Conservation (phyloP, 2,888 invertebrate genomes). For the Microctonus aethiopoides region DNA sequence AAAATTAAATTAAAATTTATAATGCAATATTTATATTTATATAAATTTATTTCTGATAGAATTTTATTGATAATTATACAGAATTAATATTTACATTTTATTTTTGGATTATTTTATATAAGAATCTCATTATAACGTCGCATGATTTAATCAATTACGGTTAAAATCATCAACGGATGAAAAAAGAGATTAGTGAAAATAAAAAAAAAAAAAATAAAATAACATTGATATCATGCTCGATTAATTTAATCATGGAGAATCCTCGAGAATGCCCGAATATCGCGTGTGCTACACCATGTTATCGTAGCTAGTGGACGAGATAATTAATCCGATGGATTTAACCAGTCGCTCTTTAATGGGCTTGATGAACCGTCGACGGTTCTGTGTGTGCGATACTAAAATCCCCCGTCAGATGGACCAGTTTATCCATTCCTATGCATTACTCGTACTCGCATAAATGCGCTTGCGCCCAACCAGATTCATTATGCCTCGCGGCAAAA, state of each 20-base stretch:
- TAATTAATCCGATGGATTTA: conserved; percentile 51
- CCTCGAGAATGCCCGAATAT: conserved; percentile 34
- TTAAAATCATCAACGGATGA: background rate
- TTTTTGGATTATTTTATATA: background rate
- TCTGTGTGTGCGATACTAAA: conserved; percentile 38
- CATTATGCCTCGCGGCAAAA: conserved; percentile 40
- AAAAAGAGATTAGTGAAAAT: background rate
- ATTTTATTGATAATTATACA: no score
- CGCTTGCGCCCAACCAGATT: conserved; percentile 36
- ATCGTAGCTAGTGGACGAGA: conserved; percentile 47
- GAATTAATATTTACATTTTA: no score
- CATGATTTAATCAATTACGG: background rate
- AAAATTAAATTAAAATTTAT: no score
- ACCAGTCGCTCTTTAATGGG: conserved; percentile 48
- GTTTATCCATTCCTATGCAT: conserved; percentile 47
- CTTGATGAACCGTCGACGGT: conserved; percentile 48
- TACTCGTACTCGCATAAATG: conserved; percentile 39
- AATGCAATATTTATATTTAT: no score
- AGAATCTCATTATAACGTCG: background rate
- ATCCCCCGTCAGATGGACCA: conserved; percentile 27
- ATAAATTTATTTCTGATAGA: no score
- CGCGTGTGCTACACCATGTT: conserved; percentile 36
- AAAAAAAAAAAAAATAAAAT: background rate
- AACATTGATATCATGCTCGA: background rate
- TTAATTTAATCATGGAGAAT: conserved; percentile 21